Evolutionary conservation across 2,797 vertebrate genomes (phyloP), one percentile per base, ranked within the genome.

Genomic region (Martes flavigula): DNA sequence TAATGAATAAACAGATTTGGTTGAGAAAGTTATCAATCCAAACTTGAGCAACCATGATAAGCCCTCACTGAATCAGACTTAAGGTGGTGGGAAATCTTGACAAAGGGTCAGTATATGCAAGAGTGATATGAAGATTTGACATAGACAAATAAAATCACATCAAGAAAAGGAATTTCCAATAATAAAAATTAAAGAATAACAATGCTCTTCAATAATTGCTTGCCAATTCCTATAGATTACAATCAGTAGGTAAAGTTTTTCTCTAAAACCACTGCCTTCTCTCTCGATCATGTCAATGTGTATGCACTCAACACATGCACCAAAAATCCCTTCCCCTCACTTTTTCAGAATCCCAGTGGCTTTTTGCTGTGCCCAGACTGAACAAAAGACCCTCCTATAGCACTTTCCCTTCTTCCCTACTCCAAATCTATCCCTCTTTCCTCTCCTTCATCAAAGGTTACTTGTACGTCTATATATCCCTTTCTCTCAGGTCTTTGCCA

Each of bases 201-300:
- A 93, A 27, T 82, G 56, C 9, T 92, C 23, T 96, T 96, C 20
- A 91, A 68, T 87, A 86, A 84, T 60, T 87, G 92, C 56, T 95
- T 95, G 30, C 17, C 40, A 56, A 30, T 89, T 51, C 2, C 92
- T 30, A 79, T 32, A 92, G 40, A 70, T 83, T 96, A 82, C 43
- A 73, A 64, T 43, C 1, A 81, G 40, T 32, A 43, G 46, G 18
- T 85, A 91, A 87, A 60, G 3, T 21, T 82, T 64, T 46, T n/a
- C 38, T 94, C 51, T 75, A 68, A 84, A 88, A 64, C 91, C 56
- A 78, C 7, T 30, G 0, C 3, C 8, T 72, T 77, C 21, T 54
- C 21, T 93, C 20, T 89, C 17, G 56, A 72, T 66, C 40, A 79
- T 23, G 12, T 9, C 88, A 32, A 17, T 35, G 4, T 54, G 25